Conservation (phyloP, 2,797 vertebrate genomes). For the Sternarchorhynchus goeldii region DNA sequence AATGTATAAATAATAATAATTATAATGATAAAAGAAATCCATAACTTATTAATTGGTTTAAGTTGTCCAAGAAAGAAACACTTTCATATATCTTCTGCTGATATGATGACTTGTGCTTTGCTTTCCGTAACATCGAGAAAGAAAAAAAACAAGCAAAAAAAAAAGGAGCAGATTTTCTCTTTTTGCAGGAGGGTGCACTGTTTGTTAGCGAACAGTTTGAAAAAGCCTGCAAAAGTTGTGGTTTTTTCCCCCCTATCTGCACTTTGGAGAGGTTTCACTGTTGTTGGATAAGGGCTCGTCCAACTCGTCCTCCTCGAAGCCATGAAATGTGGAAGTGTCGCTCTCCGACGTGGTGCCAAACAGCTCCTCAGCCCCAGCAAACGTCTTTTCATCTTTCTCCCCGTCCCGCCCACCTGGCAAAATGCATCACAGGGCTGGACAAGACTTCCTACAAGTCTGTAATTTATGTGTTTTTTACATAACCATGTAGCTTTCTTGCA, state of each 20-base stretch:
- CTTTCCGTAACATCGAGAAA: slow-evolving; percentile 65
- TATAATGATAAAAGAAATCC: slow-evolving; percentile 57
- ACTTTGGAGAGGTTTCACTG: slow-evolving; percentile 27
- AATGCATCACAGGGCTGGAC: not conserved
- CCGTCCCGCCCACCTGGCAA: slow-evolving; percentile 59
- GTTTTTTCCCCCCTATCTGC: slow-evolving; percentile 44
- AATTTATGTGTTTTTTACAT: too few species aligned
- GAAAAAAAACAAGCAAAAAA: slow-evolving; percentile 52
- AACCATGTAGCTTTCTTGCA: too few species aligned
- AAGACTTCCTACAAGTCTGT: too few species aligned
- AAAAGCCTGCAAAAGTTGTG: slow-evolving; percentile 9
- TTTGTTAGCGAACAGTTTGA: slow-evolving; percentile 38
- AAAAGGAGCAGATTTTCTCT: slow-evolving; percentile 49
- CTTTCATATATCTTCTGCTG: slow-evolving; percentile 65
- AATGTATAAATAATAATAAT: slow-evolving; percentile 49
- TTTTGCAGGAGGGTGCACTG: slow-evolving; percentile 40
- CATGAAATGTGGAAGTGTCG: slow-evolving; percentile 98
- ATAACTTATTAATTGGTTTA: slow-evolving; percentile 75
- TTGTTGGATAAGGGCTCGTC: slow-evolving; percentile 37
- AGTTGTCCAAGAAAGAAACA: slow-evolving; percentile 73
- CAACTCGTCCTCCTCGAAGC: slow-evolving; percentile 89
- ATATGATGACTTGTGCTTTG: slow-evolving; percentile 79
- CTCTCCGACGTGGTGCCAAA: slow-evolving; percentile 98
- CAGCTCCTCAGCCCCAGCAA: slow-evolving; percentile 90
- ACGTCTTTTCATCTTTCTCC: slow-evolving; percentile 86